Evolutionary conservation across 2,113 vertebrate genomes (phyloP).

Genomic region (Tenrec ecaudatus): DNA sequence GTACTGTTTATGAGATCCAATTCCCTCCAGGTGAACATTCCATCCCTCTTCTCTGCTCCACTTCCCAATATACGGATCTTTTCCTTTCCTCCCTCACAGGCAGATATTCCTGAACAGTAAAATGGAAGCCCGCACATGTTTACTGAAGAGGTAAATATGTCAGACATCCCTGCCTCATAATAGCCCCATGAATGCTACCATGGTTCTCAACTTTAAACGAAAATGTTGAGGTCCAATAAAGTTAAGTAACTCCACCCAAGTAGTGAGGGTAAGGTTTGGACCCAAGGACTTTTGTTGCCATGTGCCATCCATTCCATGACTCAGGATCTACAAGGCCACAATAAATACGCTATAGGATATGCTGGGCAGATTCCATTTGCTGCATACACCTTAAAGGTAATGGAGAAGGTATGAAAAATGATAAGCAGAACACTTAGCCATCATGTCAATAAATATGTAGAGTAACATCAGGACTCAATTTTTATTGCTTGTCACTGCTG

Average conservation of each 20-base stretch:
- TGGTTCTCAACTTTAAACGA: background rate
- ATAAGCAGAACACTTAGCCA: background rate
- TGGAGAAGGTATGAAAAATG: background rate
- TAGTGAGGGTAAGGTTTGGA: background rate
- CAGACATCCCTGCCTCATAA: background rate
- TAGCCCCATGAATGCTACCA: background rate
- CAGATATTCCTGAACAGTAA: slow-evolving; percentile 19
- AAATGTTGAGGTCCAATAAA: background rate
- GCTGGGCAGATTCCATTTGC: background rate
- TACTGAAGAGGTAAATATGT: background rate
- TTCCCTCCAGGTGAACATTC: background rate
- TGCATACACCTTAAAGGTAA: background rate
- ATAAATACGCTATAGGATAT: background rate
- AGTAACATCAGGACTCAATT: background rate
- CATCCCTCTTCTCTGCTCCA: background rate
- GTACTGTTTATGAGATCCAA: background rate
- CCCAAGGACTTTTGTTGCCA: background rate
- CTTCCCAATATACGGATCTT: background rate
- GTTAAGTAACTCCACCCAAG: background rate
- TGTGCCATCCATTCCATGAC: background rate
- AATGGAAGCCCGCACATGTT: background rate
- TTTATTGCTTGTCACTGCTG: background rate
- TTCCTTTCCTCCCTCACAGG: background rate
- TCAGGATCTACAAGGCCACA: background rate
- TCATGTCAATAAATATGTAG: background rate